phyloP scores from a whole-genome alignment of 2,888 invertebrate genomes.

The Acleris laterana region DNA sequence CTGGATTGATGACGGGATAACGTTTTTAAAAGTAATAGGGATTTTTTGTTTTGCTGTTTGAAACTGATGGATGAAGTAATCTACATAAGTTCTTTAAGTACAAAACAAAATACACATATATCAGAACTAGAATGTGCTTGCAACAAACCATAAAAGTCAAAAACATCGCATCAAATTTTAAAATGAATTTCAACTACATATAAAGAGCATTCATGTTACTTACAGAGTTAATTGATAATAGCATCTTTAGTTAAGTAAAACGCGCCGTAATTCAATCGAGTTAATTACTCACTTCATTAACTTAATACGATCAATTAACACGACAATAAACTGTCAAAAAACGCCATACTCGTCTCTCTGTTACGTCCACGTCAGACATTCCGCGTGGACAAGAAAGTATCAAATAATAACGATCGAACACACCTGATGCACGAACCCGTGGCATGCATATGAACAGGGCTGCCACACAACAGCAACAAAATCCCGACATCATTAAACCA shows the following conservation, averaged over 20 bases:
- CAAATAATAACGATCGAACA: constrained; percentile 80
- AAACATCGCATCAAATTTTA: no score
- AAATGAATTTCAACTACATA: no score
- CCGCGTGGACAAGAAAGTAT: constrained; percentile 77
- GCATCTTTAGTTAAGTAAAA: not conserved
- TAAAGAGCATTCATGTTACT: no score
- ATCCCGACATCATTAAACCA: constrained; percentile 40
- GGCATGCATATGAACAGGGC: constrained; percentile 79
- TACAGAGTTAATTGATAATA: no score
- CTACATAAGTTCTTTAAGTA: no score
- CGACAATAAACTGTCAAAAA: constrained; percentile 21
- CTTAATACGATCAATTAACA: constrained; percentile 31
- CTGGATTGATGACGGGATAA: no score
- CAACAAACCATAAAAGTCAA: no score
- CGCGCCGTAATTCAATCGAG: constrained; percentile 18
- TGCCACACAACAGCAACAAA: constrained; percentile 54
- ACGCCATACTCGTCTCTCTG: constrained; percentile 18
- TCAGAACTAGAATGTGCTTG: no score
- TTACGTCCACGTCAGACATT: constrained; percentile 38
- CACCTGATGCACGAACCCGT: constrained; percentile 75
- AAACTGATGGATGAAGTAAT: no score
- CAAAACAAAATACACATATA: no score
- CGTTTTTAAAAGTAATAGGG: no score
- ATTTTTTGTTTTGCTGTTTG: no score
- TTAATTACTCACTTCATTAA: constrained; percentile 17